Evolutionary conservation across 2,797 vertebrate species (phyloP), one percentile per base, ranked within the genome.

Genomic region (Gymnoscopelus microlampas): DNA sequence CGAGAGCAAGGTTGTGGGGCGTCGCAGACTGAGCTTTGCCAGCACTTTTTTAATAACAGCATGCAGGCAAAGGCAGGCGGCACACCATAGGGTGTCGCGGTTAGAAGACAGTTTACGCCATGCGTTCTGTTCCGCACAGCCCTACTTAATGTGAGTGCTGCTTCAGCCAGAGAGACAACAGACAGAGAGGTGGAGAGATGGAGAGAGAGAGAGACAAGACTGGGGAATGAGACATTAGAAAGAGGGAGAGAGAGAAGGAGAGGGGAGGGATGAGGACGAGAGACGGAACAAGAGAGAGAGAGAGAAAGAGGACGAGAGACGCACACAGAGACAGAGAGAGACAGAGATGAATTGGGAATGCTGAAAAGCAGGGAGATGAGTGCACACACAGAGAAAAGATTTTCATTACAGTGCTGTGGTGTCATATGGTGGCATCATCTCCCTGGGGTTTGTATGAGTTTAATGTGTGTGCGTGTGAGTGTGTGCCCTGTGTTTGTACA

Each of bases 141-240:
- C 60, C 84, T 48, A 79, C 81, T 79, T 53, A 58, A 77, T 61
- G 70, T 69, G 84, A 85, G 73, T 12, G 59, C 49, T 60, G 6
- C 79, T 78, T 44, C 60, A 58, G 69, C 57, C 2, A 48, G 68
- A 54, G 51, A n/a, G 60, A 49, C 58, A 50, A 73, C 26, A 13
- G 3, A 5, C 4, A 15, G 44, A 62, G 49, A 47, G 35, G 15
- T 12, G 15, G 26, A 74, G 24, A 50, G 47, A 44, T 19, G 19
- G 47, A 47, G 60, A 50, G 47, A 60, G 58, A 29, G 56, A 59
- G 24, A 59, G 24, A 59, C 19, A 29, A 29, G 26, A 29, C 26
- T 29, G 26, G 26, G 26, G 3, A 1, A 29, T 23, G 9, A 61
- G 3, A n/a, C 11, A 61, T 48, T 5, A 29, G 26, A 50, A 8